These are phyloP conservation scores for Lordiphosa collinella DNA, from an alignment of 1,140 invertebrate species.

Conservation along the genomic window DNA sequence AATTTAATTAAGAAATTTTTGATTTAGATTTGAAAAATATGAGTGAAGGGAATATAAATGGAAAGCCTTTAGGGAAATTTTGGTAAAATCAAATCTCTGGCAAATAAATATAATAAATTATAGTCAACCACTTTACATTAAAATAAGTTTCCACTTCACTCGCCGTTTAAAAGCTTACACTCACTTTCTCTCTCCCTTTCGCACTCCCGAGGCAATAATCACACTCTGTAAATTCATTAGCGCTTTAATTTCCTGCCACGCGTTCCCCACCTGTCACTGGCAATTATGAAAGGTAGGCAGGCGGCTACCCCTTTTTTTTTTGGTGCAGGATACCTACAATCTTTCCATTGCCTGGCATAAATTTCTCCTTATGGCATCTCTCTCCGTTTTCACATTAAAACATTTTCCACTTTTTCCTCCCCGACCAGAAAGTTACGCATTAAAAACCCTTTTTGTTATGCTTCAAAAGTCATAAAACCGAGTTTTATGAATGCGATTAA, in stretches of 20 bases:
- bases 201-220: conserved; percentile 29
- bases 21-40: not conserved
- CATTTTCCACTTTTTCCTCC: conserved; percentile 54
- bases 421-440: conserved; percentile 53
- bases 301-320: not conserved
- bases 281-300: conserved; percentile 24
- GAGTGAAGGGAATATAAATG: no score
- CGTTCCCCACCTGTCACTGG: conserved; percentile 19
- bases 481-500: conserved; percentile 77
- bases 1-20: not conserved
- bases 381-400: not conserved
- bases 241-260: conserved; percentile 22
- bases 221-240: conserved; percentile 50
- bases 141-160: no score
- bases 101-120: no score
- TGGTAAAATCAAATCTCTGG: not conserved
- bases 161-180: no score
- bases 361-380: conserved; percentile 38
- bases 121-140: no score
- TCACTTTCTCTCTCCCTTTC: not conserved
- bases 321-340: conserved; percentile 7
- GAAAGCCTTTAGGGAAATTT: not conserved
- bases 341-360: conserved; percentile 24
- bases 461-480: conserved; percentile 70
- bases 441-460: conserved; percentile 52